These are phyloP conservation scores for Hydraecia micacea DNA, from an alignment of 2,888 invertebrate species.

Conservation along the genomic window DNA sequence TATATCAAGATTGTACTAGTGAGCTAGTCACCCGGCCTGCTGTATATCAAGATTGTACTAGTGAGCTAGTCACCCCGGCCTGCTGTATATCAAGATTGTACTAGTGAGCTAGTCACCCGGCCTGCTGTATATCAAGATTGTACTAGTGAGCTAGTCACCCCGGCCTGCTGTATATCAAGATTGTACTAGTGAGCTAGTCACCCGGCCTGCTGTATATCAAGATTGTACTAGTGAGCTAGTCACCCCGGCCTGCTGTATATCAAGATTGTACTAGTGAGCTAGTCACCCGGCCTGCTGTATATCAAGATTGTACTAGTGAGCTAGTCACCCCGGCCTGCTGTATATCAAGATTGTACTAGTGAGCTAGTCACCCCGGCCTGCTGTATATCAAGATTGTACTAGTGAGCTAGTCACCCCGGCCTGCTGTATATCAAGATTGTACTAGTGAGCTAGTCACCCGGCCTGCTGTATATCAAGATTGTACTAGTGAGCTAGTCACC, in stretches of 20 bases:
- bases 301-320: background rate
- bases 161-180: no score
- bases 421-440: no score
- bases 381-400: no score
- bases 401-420: background rate
- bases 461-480: no score
- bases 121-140: no score
- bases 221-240: background rate
- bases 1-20: background rate
- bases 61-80: background rate
- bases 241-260: no score
- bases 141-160: background rate
- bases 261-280: background rate
- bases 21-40: no score
- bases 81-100: no score
- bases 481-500: background rate
- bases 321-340: no score
- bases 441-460: background rate
- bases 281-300: no score
- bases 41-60: background rate
- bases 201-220: no score
- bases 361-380: no score
- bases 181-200: background rate
- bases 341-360: background rate
- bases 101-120: background rate